Percentiles rank a stretch among this genome's conserved stretches.
phyloP scores from a whole-genome alignment of 2,797 vertebrate genomes.

The Coregonus suidteri region DNA sequence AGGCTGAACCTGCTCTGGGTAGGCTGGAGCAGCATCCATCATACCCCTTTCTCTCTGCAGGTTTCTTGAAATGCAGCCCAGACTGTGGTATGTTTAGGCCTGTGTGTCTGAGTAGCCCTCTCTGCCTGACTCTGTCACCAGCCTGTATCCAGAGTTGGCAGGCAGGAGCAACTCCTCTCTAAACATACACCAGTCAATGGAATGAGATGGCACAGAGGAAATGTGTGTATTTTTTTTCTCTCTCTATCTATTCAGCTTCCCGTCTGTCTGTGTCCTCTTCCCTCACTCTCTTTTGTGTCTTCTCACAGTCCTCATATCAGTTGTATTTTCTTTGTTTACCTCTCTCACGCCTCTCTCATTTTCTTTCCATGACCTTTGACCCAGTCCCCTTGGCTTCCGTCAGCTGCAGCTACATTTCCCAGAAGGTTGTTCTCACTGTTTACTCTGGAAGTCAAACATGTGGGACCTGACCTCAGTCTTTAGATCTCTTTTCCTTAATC shows the following conservation, averaged over 20 bases:
- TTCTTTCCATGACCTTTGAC: conserved; percentile 50
- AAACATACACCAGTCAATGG: conserved; percentile 37
- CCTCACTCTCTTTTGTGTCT: conserved; percentile 16
- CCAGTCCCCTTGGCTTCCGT: conserved; percentile 31
- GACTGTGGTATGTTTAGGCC: not conserved
- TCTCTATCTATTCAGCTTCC: conserved; percentile 5
- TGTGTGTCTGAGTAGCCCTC: not conserved
- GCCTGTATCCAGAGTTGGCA: not conserved
- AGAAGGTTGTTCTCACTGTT: conserved; percentile 31
- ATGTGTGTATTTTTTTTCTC: conserved; percentile 1
- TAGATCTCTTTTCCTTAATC: not conserved
- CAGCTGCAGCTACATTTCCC: conserved; percentile 31
- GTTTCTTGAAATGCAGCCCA: not conserved
- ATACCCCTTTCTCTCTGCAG: not conserved
- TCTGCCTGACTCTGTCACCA: no score
- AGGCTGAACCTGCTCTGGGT: conserved; percentile 17
- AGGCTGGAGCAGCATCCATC: conserved; percentile 14
- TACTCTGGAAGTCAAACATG: conserved; percentile 23
- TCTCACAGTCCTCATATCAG: not conserved
- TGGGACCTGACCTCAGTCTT: not conserved
- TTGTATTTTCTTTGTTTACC: conserved; percentile 52
- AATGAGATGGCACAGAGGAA: conserved; percentile 34
- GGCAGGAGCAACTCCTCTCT: conserved; percentile 14
- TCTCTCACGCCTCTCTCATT: conserved; percentile 46
- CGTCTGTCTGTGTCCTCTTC: conserved; percentile 9